phyloP scores from a whole-genome alignment of 2,888 invertebrate genomes.

The Temnothorax unifasciatus region DNA sequence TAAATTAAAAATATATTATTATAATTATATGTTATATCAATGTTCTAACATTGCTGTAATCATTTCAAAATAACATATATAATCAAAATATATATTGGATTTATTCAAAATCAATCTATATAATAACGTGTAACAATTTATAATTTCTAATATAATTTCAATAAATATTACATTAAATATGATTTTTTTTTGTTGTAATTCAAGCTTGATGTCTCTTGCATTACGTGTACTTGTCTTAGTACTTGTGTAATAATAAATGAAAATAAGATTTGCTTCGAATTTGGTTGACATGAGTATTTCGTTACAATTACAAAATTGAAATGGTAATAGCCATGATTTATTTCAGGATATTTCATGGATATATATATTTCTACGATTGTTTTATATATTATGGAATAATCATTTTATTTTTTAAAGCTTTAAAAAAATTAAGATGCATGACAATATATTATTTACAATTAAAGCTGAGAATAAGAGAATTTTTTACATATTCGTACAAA shows the following conservation, averaged over 20 bases:
- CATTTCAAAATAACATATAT: conserved; percentile 1
- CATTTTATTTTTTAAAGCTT: conserved; percentile 4
- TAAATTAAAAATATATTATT: not conserved
- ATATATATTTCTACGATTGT: not conserved
- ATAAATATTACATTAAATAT: conserved; percentile 55
- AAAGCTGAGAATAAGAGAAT: not conserved
- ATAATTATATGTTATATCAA: not conserved
- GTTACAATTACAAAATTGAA: conserved; percentile 2
- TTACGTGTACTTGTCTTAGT: not conserved
- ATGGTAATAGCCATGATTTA: not conserved
- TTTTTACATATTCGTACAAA: conserved; percentile 19
- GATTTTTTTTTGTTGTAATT: conserved; percentile 32
- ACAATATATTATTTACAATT: conserved; percentile 10
- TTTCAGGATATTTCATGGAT: not conserved
- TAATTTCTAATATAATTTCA: conserved; percentile 59
- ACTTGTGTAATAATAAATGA: not conserved
- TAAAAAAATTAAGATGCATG: conserved; percentile 1
- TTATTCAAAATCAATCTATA: conserved; percentile 30
- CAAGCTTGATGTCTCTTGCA: not conserved
- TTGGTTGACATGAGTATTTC: not conserved
- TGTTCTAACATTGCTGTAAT: not conserved
- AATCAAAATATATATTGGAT: conserved; percentile 44
- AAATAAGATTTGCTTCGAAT: not conserved
- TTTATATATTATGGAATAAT: not conserved
- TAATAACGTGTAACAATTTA: conserved; percentile 33